A percentile compares a stretch with the other conserved stretches of the same genome.
These are phyloP conservation scores for Halictus rubicundus DNA, from an alignment of 1,140 invertebrate species.

Conservation along the genomic window DNA sequence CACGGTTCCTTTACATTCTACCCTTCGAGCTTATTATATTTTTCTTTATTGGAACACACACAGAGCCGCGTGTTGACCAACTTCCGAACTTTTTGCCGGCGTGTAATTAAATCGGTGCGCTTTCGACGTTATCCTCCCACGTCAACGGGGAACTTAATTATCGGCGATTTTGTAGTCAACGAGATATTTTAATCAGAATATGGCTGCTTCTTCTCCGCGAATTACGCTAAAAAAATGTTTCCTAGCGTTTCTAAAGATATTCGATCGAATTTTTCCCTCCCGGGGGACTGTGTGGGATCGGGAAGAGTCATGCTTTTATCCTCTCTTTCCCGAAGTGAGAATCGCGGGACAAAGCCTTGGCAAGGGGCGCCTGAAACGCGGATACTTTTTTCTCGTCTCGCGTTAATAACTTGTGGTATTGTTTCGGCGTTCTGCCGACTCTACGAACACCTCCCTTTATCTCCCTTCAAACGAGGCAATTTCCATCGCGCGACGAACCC, in stretches of 20 bases:
- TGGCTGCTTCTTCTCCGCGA: not conserved
- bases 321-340: constrained; percentile 9
- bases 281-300: constrained; percentile 9
- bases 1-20: not conserved
- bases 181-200: not conserved
- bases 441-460: constrained; percentile 28
- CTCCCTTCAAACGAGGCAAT: constrained; percentile 16
- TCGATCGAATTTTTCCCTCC: constrained; percentile 20
- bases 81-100: too few relatives aligned
- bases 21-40: not conserved
- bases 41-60: not conserved
- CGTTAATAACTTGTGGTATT: constrained; percentile 30
- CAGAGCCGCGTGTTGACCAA: too few relatives aligned
- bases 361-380: constrained; percentile 33
- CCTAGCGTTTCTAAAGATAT: not conserved
- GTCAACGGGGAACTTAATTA: not conserved
- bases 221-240: not conserved
- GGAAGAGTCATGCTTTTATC: constrained; percentile 35
- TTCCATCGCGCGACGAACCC: not conserved
- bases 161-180: not conserved
- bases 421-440: constrained; percentile 32
- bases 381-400: not conserved
- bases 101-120: not conserved
- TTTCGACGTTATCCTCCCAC: not conserved
- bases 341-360: constrained; percentile 10